Conservation (phyloP, 37 sponge, comb jelly and placozoan species). For the Geodia barretti region DNA sequence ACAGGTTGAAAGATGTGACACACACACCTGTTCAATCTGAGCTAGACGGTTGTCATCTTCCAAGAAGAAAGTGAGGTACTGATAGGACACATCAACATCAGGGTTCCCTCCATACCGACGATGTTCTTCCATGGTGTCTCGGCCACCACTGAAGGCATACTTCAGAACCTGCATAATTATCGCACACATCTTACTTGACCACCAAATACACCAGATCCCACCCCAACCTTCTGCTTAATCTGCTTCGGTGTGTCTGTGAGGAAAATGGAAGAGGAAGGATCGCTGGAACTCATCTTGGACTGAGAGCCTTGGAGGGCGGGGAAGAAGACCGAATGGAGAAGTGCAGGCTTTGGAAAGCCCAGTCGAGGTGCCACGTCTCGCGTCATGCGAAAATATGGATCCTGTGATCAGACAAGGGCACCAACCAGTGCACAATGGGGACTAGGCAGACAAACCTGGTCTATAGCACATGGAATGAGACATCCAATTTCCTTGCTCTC, state of each 20-base stretch:
- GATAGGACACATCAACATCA: constrained; percentile 94
- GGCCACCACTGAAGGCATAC: constrained; percentile 98
- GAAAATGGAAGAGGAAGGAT: constrained; percentile 94
- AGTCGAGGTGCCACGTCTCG: constrained; percentile 98
- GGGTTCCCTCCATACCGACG: constrained; percentile 90
- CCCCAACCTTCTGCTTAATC: constrained; percentile 90
- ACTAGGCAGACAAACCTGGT: constrained; percentile 78
- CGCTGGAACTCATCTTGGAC: constrained; percentile 98
- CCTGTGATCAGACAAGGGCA: constrained; percentile 43
- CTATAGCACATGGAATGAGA: constrained; percentile 99
- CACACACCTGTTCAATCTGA: constrained; percentile 81
- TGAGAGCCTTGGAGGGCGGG: constrained; percentile 97
- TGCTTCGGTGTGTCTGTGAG: constrained; percentile 83
- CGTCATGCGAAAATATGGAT: constrained; percentile 99
- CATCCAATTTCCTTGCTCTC: constrained; percentile 83
- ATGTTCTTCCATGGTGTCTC: constrained; percentile 96
- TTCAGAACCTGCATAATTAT: constrained; percentile 81
- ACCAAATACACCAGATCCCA: neutral
- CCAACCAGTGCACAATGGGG: neutral
- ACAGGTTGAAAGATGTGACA: neutral
- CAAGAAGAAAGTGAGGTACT: constrained; percentile 95
- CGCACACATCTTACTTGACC: too few species aligned
- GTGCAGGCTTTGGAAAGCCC: constrained; percentile 92
- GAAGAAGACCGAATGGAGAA: constrained; percentile 97
- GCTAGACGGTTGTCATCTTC: constrained; percentile 88